Evolutionary conservation across 2,113 vertebrate genomes (phyloP), one percentile per base, ranked within the genome.

Genomic region (Hiodon alosoides): DNA sequence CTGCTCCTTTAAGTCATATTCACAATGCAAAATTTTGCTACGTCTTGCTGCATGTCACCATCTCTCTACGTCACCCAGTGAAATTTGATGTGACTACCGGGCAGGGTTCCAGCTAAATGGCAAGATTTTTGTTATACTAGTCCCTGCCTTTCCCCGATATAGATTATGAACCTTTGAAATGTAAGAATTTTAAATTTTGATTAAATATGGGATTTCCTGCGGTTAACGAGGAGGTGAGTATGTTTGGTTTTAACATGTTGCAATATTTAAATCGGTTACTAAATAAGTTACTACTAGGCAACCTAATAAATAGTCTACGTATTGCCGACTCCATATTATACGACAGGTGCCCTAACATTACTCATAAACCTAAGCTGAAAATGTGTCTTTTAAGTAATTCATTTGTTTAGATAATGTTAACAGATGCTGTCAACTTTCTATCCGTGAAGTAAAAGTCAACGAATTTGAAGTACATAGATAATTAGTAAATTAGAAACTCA

Each of bases 1-100:
- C 73, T 75, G 54, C 57, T 10, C 65, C 73, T 75, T 75, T 75
- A 75, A 75, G 54, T 50, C 64, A 17, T 75, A 65, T 67, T 67
- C 68, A 67, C 64, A 51, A 52, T 67, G 46, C 46, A 51, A 31
- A 47, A n/a, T 16, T 75, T 14, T 75, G 62, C 10, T 58, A 31
- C 59, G 73, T 54, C 47, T 64, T 68, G 14, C 65, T 67, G 57
- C 52, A 48, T 72, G 70, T 48, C 16, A 14, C 10, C 59, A 31
- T 46, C 13, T 59, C 52, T n/a, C 67, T 17, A 52, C 50, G 50
- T 54, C 53, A 53, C 16, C 67, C 46, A 54, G 59, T 70, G 59
- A 53, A 70, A 70, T 71, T 54, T 67, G 67, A 70, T 76, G 67
- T 70, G 67, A 53, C n/a, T 13, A 10, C 47, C 8, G 60, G 75